Conservation (phyloP, 92 coral and sea anemone species). For the Bergia puertoricense region DNA sequence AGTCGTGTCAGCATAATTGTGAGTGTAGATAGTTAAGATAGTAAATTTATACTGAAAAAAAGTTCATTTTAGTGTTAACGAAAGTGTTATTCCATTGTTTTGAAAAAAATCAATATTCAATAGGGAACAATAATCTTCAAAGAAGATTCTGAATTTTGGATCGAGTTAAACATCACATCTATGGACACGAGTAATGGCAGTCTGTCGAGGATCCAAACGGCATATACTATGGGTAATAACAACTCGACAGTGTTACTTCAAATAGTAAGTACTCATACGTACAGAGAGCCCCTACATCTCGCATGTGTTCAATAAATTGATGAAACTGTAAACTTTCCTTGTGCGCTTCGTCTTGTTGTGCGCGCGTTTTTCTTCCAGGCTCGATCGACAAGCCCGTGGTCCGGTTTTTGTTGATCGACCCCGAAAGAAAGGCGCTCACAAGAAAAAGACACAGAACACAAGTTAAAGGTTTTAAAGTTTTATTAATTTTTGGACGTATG, state of each 20-base stretch:
- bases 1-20: too few species aligned
- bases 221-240: slow-evolving; percentile 48
- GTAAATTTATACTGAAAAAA: too few species aligned
- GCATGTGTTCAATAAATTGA: neutral
- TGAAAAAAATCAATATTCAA: neutral
- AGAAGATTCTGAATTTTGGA: slow-evolving; percentile 57
- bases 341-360: too few species aligned
- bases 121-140: slow-evolving; percentile 67
- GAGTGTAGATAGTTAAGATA: too few species aligned
- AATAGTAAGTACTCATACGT: slow-evolving; percentile 56
- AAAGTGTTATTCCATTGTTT: neutral
- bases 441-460: too few species aligned
- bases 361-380: too few species aligned
- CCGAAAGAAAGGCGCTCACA: too few species aligned
- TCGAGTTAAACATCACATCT: slow-evolving; percentile 48
- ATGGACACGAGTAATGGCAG: slow-evolving; percentile 40
- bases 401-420: too few species aligned
- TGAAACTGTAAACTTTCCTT: neutral
- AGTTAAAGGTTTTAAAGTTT: too few species aligned
- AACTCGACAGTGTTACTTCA: slow-evolving; percentile 65
- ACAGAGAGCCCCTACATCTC: neutral
- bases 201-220: slow-evolving; percentile 53
- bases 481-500: too few species aligned
- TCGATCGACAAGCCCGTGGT: too few species aligned
- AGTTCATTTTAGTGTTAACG: neutral